These are phyloP conservation scores for Apodemus agrarius DNA, from an alignment of 2,797 vertebrate species.

Conservation along the genomic window DNA sequence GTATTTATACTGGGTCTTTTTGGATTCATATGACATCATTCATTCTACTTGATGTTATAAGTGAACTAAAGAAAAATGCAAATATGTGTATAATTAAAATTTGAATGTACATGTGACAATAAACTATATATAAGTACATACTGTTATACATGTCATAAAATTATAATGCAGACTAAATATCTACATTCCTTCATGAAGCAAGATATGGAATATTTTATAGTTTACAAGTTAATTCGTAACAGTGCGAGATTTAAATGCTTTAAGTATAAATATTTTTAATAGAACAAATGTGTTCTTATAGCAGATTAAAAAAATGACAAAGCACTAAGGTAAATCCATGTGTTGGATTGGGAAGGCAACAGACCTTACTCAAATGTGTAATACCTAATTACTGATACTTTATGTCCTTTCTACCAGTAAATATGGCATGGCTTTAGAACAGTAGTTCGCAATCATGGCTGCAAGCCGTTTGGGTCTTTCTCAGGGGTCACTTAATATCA, in stretches of 20 bases:
- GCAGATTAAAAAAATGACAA: background rate
- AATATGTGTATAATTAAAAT: background rate
- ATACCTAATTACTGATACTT: rapidly evolving
- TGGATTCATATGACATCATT: background rate
- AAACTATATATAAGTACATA: background rate
- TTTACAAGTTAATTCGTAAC: background rate
- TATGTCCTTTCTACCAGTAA: background rate
- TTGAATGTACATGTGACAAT: background rate
- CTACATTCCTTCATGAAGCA: background rate
- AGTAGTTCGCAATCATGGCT: background rate
- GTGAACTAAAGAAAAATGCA: background rate
- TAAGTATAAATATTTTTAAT: slow-evolving; percentile 31
- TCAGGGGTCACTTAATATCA: no score
- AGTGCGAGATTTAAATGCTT: background rate
- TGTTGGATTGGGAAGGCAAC: background rate
- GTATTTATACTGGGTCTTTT: background rate
- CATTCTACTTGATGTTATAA: background rate
- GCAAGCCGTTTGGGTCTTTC: background rate
- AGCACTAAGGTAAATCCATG: background rate
- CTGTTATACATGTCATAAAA: background rate
- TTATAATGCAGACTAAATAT: background rate
- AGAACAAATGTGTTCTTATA: background rate
- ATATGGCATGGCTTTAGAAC: background rate
- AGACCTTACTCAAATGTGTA: background rate
- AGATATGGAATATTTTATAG: background rate